Percentiles rank a stretch among this genome's conserved stretches.
Evolutionary conservation across 2,797 vertebrate species (phyloP).

Genomic region (Pyrrhura leucotis): DNA sequence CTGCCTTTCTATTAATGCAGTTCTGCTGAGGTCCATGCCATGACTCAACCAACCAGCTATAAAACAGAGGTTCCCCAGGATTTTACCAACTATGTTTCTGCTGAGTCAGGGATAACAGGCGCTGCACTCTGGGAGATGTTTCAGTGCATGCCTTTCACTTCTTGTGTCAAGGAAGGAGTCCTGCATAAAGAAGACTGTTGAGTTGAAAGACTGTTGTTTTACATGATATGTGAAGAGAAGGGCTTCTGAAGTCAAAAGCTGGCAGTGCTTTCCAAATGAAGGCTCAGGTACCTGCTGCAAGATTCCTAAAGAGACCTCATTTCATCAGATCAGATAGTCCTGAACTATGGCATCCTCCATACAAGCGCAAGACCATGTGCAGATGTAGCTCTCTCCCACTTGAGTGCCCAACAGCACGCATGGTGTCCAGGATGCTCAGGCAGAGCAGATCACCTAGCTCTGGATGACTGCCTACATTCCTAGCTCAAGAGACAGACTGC

Average conservation of each 20-base stretch:
- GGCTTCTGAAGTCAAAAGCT: neutral
- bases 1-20: neutral
- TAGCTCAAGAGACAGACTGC: neutral
- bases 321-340: accelerated
- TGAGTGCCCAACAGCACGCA: neutral
- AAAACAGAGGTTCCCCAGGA: neutral
- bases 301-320: neutral
- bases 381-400: neutral
- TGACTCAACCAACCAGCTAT: neutral
- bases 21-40: neutral
- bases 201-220: neutral
- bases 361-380: neutral
- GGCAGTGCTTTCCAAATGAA: neutral
- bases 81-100: neutral
- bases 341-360: neutral
- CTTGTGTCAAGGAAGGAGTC: neutral
- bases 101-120: neutral
- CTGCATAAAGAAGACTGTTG: neutral
- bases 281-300: neutral
- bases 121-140: neutral
- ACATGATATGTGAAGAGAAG: neutral
- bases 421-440: neutral
- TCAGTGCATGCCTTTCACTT: neutral
- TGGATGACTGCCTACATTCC: neutral
- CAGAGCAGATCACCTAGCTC: neutral